Evolutionary conservation across 2,113 vertebrate species (phyloP).

Genomic region (Equus przewalskii): DNA sequence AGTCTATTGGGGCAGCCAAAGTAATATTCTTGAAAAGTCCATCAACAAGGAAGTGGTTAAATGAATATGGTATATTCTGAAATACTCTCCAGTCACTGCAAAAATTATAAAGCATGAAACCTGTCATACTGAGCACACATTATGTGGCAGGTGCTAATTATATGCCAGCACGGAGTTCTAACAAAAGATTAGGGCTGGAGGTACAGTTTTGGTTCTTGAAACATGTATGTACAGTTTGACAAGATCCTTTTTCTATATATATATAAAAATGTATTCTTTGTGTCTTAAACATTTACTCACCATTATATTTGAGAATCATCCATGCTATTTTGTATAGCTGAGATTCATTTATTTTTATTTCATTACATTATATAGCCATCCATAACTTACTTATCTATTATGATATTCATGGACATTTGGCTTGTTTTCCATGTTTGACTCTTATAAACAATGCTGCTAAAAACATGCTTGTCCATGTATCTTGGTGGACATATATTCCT

Average conservation of each 20-base stretch:
- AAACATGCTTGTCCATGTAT: background rate
- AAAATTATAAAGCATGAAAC: conserved; percentile 30
- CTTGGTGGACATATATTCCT: background rate
- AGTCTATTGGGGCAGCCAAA: background rate
- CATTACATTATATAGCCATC: background rate
- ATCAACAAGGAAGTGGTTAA: conserved; percentile 10
- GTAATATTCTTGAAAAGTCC: conserved; percentile 30
- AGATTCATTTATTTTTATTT: conserved; percentile 1
- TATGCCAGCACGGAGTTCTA: background rate
- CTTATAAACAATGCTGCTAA: conserved; percentile 1
- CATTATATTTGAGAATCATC: background rate
- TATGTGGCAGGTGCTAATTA: background rate
- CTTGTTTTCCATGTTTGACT: background rate
- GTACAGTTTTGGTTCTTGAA: background rate
- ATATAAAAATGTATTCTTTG: background rate
- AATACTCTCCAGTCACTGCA: background rate
- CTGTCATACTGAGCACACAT: background rate
- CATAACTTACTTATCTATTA: background rate
- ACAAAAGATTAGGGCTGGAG: background rate
- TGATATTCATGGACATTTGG: background rate
- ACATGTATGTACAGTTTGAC: background rate
- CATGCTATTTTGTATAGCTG: background rate
- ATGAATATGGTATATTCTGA: background rate
- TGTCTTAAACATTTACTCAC: background rate
- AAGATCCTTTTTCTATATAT: background rate